Conservation (phyloP, 2,113 vertebrate species). For the Penelope pileata region DNA sequence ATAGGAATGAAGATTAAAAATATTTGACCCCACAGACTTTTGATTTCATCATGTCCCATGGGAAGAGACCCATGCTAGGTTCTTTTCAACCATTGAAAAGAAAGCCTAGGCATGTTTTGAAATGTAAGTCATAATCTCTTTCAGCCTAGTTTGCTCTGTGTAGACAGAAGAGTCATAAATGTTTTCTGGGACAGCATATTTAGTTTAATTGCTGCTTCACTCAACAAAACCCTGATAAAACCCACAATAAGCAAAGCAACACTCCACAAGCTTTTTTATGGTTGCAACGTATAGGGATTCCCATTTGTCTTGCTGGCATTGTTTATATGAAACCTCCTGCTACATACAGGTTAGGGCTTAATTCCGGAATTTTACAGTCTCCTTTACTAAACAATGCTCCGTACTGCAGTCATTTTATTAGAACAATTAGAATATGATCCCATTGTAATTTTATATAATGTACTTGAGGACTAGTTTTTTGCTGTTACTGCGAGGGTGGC, state of each 20-base stretch:
- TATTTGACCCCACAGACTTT: background rate
- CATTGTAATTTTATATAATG: background rate
- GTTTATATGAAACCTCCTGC: background rate
- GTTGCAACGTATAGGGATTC: background rate
- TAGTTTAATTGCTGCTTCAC: constrained; percentile 17
- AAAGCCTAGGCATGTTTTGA: background rate
- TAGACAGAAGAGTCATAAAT: background rate
- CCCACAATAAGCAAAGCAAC: constrained; percentile 21
- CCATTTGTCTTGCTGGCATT: constrained; percentile 29
- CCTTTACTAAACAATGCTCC: background rate
- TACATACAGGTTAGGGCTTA: background rate
- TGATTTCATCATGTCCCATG: background rate
- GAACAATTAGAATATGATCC: background rate
- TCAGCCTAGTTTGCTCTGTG: background rate
- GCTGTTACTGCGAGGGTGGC: background rate
- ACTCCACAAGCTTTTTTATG: background rate
- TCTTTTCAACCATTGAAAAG: background rate
- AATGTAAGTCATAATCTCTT: background rate
- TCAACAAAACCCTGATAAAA: constrained; percentile 23
- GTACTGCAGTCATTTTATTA: background rate
- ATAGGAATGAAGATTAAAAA: background rate
- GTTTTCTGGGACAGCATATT: constrained; percentile 27
- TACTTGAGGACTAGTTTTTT: background rate
- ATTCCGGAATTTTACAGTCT: constrained; percentile 21
- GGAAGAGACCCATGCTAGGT: background rate